A percentile compares a stretch with the other conserved stretches of the same genome.
phyloP scores from a whole-genome alignment of 2,888 invertebrate species.

The Crematogaster levior region DNA sequence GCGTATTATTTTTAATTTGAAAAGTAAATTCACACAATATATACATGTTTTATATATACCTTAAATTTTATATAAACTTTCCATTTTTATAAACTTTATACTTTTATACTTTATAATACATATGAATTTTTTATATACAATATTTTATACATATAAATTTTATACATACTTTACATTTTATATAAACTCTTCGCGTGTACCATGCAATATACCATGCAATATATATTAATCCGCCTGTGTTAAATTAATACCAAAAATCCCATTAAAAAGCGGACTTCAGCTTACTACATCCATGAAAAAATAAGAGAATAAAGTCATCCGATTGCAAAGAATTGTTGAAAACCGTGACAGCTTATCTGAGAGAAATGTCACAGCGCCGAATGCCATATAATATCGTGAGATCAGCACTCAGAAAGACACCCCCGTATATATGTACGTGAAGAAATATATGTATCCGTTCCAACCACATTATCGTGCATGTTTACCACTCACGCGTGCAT shows the following conservation, averaged over 20 bases:
- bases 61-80: too few relatives aligned
- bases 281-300: not conserved
- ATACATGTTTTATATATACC: too few relatives aligned
- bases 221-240: not conserved
- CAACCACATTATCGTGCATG: not conserved
- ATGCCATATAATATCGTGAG: not conserved
- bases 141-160: too few relatives aligned
- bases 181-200: too few relatives aligned
- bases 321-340: not conserved
- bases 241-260: not conserved
- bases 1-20: too few relatives aligned
- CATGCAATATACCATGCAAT: too few relatives aligned
- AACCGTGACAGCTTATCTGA: not conserved
- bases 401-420: not conserved
- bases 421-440: not conserved
- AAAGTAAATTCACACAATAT: too few relatives aligned
- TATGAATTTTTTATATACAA: too few relatives aligned
- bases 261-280: not conserved
- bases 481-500: slow-evolving; percentile 10
- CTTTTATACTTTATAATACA: too few relatives aligned
- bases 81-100: too few relatives aligned
- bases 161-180: too few relatives aligned
- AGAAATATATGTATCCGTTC: not conserved
- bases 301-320: not conserved
- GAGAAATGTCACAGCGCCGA: not conserved